phyloP scores from a whole-genome alignment of 1,140 invertebrate species.

The Drosophila oshimai region DNA sequence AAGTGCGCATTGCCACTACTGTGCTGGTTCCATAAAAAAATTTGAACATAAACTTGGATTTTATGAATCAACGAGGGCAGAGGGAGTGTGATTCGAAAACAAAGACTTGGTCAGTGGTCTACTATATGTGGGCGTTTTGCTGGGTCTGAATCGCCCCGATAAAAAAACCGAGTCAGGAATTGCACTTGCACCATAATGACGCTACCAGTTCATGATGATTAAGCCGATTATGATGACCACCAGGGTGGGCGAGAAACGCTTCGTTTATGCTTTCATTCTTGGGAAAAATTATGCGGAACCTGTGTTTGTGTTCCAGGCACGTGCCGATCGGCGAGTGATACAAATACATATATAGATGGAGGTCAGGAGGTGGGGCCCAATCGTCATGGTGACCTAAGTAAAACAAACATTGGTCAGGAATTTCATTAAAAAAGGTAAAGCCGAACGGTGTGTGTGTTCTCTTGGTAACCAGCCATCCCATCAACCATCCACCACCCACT shows the following conservation, averaged over 20 bases:
- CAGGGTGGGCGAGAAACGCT: constrained; percentile 51
- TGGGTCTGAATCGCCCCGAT: constrained; percentile 5
- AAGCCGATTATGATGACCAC: constrained; percentile 48
- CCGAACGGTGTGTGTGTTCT: constrained; percentile 34
- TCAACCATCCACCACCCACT: neutral
- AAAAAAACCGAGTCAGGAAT: constrained; percentile 49
- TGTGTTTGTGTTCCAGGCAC: constrained; percentile 70
- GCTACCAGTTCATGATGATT: constrained; percentile 21
- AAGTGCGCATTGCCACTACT: constrained; percentile 25
- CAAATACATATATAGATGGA: neutral
- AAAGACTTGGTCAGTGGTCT: constrained; percentile 43
- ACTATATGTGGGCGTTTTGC: constrained; percentile 26
- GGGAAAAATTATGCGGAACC: constrained; percentile 76
- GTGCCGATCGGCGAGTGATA: constrained; percentile 53
- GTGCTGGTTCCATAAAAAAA: constrained; percentile 36
- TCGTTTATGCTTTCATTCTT: constrained; percentile 79
- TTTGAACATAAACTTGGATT: constrained; percentile 9
- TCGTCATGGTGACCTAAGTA: constrained; percentile 70
- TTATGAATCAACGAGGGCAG: constrained; percentile 19
- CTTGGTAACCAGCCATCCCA: constrained; percentile 19
- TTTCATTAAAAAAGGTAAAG: constrained; percentile 70
- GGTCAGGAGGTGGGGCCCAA: constrained; percentile 5
- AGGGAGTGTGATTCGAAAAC: constrained; percentile 23
- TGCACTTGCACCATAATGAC: constrained; percentile 39
- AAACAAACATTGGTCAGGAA: constrained; percentile 76